Conservation (phyloP, 2,888 invertebrate species). For the Acanthoscelides obtectus region DNA sequence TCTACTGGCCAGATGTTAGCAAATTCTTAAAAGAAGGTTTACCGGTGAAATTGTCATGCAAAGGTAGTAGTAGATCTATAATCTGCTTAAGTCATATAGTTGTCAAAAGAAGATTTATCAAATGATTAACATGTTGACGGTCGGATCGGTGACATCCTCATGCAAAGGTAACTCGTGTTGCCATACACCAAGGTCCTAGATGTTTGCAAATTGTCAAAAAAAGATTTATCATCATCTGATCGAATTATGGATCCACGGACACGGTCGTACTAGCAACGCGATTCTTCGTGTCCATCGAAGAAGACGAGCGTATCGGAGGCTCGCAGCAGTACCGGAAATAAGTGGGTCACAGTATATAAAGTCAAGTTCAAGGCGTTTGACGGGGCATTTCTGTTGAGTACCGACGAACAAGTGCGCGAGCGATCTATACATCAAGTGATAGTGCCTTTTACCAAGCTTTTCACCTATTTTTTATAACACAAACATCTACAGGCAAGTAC, state of each 20-base stretch:
- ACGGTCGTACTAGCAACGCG: not conserved
- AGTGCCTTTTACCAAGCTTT: not conserved
- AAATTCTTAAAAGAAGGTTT: too few species aligned
- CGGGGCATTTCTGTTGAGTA: conserved; percentile 45
- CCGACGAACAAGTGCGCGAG: not conserved
- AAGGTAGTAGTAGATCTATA: too few species aligned
- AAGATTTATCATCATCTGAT: not conserved
- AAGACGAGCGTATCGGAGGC: not conserved
- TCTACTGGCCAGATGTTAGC: too few species aligned
- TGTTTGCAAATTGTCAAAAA: not conserved
- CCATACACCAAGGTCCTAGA: too few species aligned
- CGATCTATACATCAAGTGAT: not conserved
- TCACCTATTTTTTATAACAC: not conserved
- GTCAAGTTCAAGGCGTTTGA: conserved; percentile 74
- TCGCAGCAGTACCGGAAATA: conserved; percentile 35
- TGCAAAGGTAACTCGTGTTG: too few species aligned
- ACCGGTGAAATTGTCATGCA: too few species aligned
- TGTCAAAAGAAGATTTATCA: too few species aligned
- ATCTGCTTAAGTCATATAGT: too few species aligned
- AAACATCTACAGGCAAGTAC: conserved; percentile 22
- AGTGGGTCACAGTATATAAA: conserved; percentile 80
- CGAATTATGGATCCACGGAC: not conserved
- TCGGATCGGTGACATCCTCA: too few species aligned
- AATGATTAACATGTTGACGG: too few species aligned
- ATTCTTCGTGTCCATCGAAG: not conserved